phyloP scores from a whole-genome alignment of 2,113 vertebrate species.

The Sapayoa aenigma region DNA sequence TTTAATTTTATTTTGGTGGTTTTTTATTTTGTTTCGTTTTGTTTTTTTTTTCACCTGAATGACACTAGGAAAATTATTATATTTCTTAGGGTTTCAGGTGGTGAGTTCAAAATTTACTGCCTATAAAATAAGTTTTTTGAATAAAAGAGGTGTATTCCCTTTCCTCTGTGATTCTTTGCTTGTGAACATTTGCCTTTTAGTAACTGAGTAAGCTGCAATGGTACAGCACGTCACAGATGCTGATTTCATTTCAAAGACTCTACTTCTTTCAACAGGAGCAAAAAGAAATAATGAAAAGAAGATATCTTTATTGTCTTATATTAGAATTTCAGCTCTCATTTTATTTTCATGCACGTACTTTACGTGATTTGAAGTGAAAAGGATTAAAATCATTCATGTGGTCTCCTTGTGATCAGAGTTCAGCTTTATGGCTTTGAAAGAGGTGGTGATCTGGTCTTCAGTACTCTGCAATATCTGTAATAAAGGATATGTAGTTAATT shows the following conservation, averaged over 20 bases:
- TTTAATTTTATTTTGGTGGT: background rate
- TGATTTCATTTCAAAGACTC: background rate
- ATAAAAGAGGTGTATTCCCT: background rate
- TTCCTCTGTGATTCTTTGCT: background rate
- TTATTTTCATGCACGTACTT: background rate
- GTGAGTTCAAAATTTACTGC: background rate
- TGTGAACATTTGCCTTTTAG: background rate
- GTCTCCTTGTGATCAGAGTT: rapidly evolving
- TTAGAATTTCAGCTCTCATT: background rate
- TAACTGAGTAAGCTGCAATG: background rate
- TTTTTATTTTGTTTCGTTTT: too few relatives aligned
- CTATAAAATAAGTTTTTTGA: background rate
- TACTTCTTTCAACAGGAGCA: background rate
- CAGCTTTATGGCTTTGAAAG: background rate
- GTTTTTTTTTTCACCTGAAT: background rate
- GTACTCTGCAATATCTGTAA: background rate
- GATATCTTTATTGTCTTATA: background rate
- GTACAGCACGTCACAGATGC: background rate
- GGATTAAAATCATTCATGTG: background rate
- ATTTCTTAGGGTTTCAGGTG: background rate
- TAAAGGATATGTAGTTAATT: background rate
- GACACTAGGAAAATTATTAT: background rate
- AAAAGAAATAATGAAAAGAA: background rate
- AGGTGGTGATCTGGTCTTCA: background rate
- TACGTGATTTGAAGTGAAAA: background rate